phyloP scores from a whole-genome alignment of 2,888 invertebrate genomes.

The Eupithecia inturbata region DNA sequence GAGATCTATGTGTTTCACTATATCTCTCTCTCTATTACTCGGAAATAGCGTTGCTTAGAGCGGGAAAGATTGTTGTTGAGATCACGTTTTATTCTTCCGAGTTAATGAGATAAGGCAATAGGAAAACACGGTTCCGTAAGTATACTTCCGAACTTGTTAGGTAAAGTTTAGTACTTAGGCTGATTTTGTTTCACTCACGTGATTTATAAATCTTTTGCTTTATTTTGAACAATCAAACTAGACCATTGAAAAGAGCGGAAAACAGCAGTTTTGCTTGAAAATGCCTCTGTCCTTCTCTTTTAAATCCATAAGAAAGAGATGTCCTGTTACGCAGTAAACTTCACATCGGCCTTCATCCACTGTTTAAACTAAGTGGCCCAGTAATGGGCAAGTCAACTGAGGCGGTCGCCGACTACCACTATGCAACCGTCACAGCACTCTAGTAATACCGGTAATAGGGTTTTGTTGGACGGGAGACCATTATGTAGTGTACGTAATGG shows the following conservation, averaged over 20 bases:
- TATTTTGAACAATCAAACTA: not conserved
- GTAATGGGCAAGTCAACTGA: constrained; percentile 33
- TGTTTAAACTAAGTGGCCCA: not conserved
- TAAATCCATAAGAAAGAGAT: not conserved
- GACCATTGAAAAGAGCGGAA: not conserved
- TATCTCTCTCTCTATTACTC: not conserved
- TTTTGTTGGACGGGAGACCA: constrained; percentile 59
- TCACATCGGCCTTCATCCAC: not conserved
- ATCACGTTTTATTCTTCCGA: constrained; percentile 5
- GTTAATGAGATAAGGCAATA: not conserved
- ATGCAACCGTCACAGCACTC: constrained; percentile 39
- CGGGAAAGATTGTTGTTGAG: not conserved
- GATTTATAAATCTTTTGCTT: not conserved
- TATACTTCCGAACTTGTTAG: not conserved
- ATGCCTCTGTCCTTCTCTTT: not conserved
- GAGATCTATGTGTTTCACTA: not conserved
- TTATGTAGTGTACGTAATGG: constrained; percentile 66
- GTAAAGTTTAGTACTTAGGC: not conserved
- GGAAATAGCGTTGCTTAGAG: not conserved
- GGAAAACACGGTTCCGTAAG: not conserved
- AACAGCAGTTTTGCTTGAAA: not conserved
- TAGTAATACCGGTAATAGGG: constrained; percentile 45
- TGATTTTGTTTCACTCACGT: not conserved
- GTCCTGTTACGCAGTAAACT: not conserved
- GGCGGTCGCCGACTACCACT: constrained; percentile 24